These are phyloP conservation scores for Atta cephalotes DNA, from an alignment of 1,140 invertebrate species.

Conservation along the genomic window DNA sequence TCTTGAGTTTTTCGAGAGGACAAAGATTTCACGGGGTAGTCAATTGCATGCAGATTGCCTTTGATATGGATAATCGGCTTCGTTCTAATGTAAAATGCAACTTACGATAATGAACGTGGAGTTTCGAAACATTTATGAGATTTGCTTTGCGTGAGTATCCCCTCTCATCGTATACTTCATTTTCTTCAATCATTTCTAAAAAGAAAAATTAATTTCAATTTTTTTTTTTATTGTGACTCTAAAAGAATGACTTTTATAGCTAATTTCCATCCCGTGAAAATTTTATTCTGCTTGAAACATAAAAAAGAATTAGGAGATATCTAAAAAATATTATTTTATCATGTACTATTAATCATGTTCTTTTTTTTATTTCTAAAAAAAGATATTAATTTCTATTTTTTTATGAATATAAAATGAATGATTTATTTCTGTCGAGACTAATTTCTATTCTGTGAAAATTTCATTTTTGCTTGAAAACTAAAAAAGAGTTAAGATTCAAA, in stretches of 20 bases:
- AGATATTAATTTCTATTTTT: not conserved
- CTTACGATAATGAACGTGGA: slow-evolving; percentile 16
- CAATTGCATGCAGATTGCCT: slow-evolving; percentile 17
- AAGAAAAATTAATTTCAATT: not conserved
- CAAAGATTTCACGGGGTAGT: slow-evolving; percentile 35
- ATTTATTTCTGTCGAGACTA: no score
- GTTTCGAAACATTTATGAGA: not conserved
- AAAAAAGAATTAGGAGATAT: not conserved
- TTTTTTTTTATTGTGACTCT: not conserved
- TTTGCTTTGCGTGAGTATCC: not conserved
- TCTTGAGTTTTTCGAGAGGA: not conserved
- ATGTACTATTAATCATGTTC: not conserved
- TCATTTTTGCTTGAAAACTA: not conserved
- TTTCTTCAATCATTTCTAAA: not conserved
- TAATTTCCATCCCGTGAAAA: not conserved
- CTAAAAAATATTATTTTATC: not conserved
- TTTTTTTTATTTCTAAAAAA: not conserved
- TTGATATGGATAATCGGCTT: slow-evolving; percentile 32
- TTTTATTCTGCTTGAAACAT: not conserved
- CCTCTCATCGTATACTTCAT: not conserved
- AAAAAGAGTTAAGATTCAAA: not conserved
- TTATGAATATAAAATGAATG: not conserved
- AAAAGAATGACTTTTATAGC: not conserved
- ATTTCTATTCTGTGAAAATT: not conserved
- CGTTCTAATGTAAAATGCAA: slow-evolving; percentile 11